A percentile compares a stretch with the other conserved stretches of the same genome.
Conservation (phyloP, 2,113 vertebrate genomes). For the Gavialis gangeticus region DNA sequence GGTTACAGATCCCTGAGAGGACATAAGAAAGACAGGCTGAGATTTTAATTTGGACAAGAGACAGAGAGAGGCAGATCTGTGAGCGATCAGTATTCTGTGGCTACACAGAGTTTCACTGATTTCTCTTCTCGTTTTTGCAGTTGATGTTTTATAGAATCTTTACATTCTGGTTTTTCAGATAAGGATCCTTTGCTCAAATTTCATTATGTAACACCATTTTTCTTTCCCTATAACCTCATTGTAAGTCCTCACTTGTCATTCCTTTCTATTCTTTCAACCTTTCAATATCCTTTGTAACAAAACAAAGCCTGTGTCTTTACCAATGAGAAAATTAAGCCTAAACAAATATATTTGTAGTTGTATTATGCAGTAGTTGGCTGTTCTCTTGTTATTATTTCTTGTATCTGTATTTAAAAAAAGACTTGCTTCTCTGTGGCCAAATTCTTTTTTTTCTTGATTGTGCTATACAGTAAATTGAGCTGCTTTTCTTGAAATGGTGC, state of each 20-base stretch:
- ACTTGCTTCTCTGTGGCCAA: background rate
- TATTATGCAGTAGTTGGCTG: background rate
- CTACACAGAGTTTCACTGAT: background rate
- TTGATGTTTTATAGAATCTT: background rate
- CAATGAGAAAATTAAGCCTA: background rate
- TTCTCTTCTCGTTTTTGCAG: background rate
- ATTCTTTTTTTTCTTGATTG: background rate
- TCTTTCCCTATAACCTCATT: background rate
- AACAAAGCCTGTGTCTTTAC: background rate
- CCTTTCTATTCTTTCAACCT: background rate
- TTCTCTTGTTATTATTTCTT: background rate
- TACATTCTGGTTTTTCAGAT: background rate
- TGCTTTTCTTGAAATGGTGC: too few relatives aligned
- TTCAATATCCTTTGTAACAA: background rate
- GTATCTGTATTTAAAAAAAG: background rate
- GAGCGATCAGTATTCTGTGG: background rate
- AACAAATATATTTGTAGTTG: background rate
- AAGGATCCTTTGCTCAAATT: background rate
- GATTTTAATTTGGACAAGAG: too few relatives aligned
- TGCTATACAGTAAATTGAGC: too few relatives aligned
- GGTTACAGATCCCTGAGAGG: too few relatives aligned
- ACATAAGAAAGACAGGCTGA: too few relatives aligned
- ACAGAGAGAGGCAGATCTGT: too few relatives aligned
- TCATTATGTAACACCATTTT: background rate
- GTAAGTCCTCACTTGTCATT: background rate